Evolutionary conservation across 2,113 vertebrate genomes (phyloP).

Genomic region (Protobothrops flavoviridis): DNA sequence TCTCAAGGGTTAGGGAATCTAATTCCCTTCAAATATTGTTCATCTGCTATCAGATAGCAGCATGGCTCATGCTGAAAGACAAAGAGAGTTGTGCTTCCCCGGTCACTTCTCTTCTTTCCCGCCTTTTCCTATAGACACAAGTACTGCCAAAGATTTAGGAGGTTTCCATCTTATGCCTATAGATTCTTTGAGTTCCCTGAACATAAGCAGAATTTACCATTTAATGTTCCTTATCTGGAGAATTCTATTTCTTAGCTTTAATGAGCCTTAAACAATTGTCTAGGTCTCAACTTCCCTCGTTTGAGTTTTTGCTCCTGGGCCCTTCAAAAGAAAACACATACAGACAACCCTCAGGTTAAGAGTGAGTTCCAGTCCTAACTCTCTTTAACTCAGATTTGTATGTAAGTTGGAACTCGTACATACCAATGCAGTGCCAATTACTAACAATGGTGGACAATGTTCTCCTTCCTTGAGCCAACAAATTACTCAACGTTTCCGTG

Average conservation of each 20-base stretch:
- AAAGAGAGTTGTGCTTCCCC: not conserved
- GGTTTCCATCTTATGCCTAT: not conserved
- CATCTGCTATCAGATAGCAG: not conserved
- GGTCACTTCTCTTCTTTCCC: not conserved
- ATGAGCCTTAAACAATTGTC: not conserved
- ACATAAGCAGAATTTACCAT: not conserved
- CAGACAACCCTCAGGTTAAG: not conserved
- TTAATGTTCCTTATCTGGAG: not conserved
- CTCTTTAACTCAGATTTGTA: not conserved
- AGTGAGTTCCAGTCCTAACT: not conserved
- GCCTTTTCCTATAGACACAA: not conserved
- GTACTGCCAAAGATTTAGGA: not conserved
- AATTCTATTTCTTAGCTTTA: not conserved
- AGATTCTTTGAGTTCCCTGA: not conserved
- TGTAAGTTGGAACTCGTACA: not conserved
- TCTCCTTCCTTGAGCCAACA: not conserved
- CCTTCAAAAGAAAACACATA: not conserved
- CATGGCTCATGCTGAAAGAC: not conserved
- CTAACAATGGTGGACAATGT: not conserved
- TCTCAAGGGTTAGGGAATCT: not conserved
- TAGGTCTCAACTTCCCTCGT: not conserved
- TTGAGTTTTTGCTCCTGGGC: not conserved
- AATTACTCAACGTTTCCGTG: not conserved
- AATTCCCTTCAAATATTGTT: not conserved
- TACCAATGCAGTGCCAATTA: not conserved